phyloP scores from a whole-genome alignment of 2,113 vertebrate genomes.

The Oncorhynchus mykiss region DNA sequence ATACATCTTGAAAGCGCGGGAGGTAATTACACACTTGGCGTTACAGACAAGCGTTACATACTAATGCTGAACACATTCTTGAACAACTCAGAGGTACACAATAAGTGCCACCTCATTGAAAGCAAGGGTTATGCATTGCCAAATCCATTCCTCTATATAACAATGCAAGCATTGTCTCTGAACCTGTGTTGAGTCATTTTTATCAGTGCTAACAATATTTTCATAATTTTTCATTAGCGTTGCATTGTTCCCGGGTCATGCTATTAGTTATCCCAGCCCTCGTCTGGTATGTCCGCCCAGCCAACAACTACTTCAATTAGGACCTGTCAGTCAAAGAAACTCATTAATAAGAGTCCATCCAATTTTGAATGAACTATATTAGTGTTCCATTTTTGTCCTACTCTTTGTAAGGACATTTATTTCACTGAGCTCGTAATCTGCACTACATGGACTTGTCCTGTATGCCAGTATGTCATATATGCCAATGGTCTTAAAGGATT shows the following conservation, averaged over 20 bases:
- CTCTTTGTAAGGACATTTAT: conserved; percentile 41
- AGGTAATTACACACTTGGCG: too few relatives aligned
- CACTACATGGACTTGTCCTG: conserved; percentile 20
- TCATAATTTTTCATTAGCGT: conserved; percentile 35
- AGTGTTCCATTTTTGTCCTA: conserved; percentile 65
- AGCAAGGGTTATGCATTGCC: conserved; percentile 26
- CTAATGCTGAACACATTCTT: neutral
- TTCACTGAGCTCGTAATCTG: conserved; percentile 44
- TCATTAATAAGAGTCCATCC: conserved; percentile 64
- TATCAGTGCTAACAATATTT: conserved; percentile 24
- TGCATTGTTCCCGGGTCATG: conserved; percentile 58
- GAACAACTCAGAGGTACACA: conserved; percentile 1
- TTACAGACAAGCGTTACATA: neutral
- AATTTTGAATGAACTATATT: conserved; percentile 65
- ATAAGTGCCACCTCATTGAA: conserved; percentile 3
- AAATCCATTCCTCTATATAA: neutral
- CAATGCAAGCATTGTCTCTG: conserved; percentile 25
- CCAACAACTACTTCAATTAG: conserved; percentile 60
- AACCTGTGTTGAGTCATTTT: conserved; percentile 20
- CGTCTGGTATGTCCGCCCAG: conserved; percentile 46
- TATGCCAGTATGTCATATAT: conserved; percentile 21
- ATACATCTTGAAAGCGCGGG: too few relatives aligned
- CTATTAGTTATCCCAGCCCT: conserved; percentile 60
- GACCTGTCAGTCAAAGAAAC: conserved; percentile 55
- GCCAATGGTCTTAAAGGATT: neutral